phyloP scores from a whole-genome alignment of 2,888 invertebrate species.

The Eristalis intricaria region DNA sequence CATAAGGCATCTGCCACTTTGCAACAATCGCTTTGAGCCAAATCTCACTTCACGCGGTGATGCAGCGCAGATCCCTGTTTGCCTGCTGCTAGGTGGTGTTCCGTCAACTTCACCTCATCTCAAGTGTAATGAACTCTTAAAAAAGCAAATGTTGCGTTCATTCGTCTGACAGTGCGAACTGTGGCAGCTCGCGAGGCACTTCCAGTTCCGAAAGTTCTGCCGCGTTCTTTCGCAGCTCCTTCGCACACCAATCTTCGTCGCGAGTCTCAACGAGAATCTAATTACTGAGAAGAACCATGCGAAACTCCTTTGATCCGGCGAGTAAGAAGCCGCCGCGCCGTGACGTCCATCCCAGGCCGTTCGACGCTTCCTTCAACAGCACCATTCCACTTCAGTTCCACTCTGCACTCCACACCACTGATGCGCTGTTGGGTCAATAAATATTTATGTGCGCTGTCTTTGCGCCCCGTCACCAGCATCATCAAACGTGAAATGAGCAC shows the following conservation, averaged over 20 bases:
- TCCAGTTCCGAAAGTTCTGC: slow-evolving; percentile 52
- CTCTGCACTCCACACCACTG: slow-evolving; percentile 24
- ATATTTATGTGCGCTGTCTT: slow-evolving; percentile 61
- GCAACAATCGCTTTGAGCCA: background rate
- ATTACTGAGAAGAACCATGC: slow-evolving; percentile 51
- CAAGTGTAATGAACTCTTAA: slow-evolving; percentile 58
- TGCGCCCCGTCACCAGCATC: slow-evolving; percentile 54
- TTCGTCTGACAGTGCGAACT: background rate
- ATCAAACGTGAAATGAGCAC: slow-evolving; percentile 61
- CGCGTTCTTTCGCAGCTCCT: slow-evolving; percentile 4
- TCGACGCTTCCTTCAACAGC: slow-evolving; percentile 48
- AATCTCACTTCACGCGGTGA: background rate
- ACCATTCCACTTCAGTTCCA: slow-evolving; percentile 18
- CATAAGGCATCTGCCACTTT: background rate
- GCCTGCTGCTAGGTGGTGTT: slow-evolving; percentile 10
- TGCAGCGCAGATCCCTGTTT: slow-evolving; percentile 3
- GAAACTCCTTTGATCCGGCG: slow-evolving; percentile 64
- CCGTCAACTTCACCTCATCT: slow-evolving; percentile 30
- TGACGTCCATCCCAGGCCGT: slow-evolving; percentile 30
- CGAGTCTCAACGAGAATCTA: slow-evolving; percentile 69
- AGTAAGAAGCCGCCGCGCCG: slow-evolving; percentile 52
- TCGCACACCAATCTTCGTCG: slow-evolving; percentile 10
- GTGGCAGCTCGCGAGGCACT: background rate
- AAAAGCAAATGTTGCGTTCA: slow-evolving; percentile 21
- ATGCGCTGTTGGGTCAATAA: slow-evolving; percentile 64